Conservation (phyloP, 2,113 vertebrate species). For the Mormoops blainvillei region DNA sequence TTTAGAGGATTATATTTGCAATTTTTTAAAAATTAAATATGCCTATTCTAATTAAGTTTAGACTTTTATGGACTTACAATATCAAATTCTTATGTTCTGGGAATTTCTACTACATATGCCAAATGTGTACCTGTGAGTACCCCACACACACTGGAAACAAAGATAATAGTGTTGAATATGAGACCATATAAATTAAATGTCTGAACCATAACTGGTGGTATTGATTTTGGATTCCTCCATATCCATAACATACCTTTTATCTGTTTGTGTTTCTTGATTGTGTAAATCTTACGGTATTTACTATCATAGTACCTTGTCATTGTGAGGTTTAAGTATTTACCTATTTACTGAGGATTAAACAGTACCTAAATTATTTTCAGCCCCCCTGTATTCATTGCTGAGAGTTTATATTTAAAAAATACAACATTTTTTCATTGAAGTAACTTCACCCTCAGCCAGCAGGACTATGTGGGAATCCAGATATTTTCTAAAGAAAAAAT, state of each 20-base stretch:
- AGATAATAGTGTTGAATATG: background rate
- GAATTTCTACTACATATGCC: background rate
- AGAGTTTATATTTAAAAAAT: background rate
- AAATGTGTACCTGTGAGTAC: background rate
- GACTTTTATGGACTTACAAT: slow-evolving; percentile 13
- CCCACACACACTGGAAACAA: background rate
- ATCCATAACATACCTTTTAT: background rate
- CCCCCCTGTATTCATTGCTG: background rate
- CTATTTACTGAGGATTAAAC: slow-evolving; percentile 12
- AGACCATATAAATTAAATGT: background rate
- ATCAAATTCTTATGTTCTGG: background rate
- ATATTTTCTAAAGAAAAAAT: slow-evolving; percentile 24
- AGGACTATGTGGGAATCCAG: background rate
- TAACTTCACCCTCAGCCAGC: background rate
- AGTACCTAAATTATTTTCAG: background rate
- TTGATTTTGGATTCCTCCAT: background rate
- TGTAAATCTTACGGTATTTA: background rate
- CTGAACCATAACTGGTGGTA: background rate
- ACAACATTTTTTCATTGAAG: background rate
- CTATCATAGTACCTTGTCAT: background rate
- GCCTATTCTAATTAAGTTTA: slow-evolving; percentile 5
- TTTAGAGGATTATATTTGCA: background rate
- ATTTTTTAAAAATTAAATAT: slow-evolving; percentile 2
- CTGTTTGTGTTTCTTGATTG: background rate
- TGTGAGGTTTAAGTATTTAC: slow-evolving; percentile 36